phyloP scores from a whole-genome alignment of 1,140 invertebrate genomes.

The Reticulitermes speratus region DNA sequence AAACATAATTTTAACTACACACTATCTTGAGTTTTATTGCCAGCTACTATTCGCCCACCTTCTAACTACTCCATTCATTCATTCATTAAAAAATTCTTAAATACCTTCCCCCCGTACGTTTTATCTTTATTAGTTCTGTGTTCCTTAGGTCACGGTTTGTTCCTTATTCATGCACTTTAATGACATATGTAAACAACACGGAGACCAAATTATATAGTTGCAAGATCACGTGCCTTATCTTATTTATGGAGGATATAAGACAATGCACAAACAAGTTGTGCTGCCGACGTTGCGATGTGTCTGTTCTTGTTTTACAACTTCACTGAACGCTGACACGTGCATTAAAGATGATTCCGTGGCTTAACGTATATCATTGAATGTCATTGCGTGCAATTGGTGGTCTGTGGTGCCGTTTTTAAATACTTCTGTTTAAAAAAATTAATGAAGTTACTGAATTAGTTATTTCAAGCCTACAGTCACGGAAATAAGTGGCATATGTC shows the following conservation, averaged over 20 bases:
- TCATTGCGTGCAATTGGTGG: no score
- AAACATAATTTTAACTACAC: neutral
- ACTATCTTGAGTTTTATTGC: conserved; percentile 7
- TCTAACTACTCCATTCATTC: neutral
- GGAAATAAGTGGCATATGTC: neutral
- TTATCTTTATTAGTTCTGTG: conserved; percentile 1
- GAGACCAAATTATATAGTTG: neutral
- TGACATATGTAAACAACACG: neutral
- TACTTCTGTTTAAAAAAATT: neutral
- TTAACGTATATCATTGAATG: neutral
- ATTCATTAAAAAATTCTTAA: neutral
- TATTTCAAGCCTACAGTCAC: neutral
- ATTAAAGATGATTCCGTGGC: neutral
- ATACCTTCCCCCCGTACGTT: neutral
- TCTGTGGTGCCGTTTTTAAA: neutral
- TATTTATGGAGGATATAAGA: conserved; percentile 27
- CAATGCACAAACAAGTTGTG: conserved; percentile 11
- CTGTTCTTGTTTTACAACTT: conserved; percentile 1
- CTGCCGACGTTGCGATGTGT: neutral
- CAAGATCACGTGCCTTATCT: neutral
- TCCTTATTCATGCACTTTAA: conserved; percentile 6
- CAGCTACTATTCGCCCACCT: neutral
- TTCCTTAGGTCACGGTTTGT: neutral
- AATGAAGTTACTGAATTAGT: neutral
- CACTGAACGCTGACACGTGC: neutral